Evolutionary conservation across 2,113 vertebrate species (phyloP).

Genomic region (Neopipo cinnamomea): DNA sequence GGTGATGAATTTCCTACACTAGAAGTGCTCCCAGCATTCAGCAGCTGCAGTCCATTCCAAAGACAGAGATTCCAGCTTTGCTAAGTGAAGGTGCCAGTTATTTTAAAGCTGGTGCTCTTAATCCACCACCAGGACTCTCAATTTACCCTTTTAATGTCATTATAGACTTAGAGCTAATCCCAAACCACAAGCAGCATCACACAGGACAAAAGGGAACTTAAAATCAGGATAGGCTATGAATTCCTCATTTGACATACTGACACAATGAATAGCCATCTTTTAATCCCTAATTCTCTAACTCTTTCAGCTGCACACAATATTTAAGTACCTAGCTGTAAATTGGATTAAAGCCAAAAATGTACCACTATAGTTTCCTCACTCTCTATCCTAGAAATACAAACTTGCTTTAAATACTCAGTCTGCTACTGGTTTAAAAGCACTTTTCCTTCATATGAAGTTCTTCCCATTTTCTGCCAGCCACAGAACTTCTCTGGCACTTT

Average conservation of each 20-base stretch:
- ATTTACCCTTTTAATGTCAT: slow-evolving; percentile 49
- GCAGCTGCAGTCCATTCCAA: neutral
- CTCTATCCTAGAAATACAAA: neutral
- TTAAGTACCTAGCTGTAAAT: neutral
- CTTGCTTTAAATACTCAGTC: neutral
- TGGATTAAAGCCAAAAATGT: slow-evolving; percentile 14
- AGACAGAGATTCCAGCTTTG: neutral
- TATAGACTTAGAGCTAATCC: slow-evolving; percentile 46
- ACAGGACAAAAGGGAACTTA: slow-evolving; percentile 3
- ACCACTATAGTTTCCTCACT: neutral
- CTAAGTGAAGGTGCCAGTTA: neutral
- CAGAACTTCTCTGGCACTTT: neutral
- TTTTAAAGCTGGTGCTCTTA: slow-evolving; percentile 12
- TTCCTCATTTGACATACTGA: slow-evolving; percentile 10
- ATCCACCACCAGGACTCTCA: slow-evolving; percentile 13
- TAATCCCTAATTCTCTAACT: slow-evolving; percentile 28
- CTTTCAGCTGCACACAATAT: slow-evolving; percentile 4
- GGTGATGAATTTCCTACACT: neutral
- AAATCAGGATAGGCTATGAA: slow-evolving; percentile 12
- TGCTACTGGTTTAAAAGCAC: neutral
- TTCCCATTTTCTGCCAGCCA: neutral
- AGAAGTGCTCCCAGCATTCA: neutral
- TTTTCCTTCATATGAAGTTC: neutral
- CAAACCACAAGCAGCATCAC: neutral
- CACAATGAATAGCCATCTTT: slow-evolving; percentile 44